Conservation (phyloP, 2,113 vertebrate species). For the Rana temporaria region DNA sequence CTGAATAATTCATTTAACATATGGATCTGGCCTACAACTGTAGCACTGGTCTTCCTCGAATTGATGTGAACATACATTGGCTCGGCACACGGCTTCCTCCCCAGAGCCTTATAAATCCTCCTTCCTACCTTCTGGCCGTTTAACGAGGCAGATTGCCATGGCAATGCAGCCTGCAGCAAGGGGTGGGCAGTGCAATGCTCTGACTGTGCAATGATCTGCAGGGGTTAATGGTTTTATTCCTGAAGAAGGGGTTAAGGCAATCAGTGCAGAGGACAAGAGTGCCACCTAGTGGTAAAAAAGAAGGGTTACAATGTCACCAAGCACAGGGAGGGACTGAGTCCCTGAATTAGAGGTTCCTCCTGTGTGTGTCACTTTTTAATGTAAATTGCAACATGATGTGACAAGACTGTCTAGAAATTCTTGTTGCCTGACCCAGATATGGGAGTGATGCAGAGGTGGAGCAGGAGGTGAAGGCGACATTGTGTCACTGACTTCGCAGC, state of each 20-base stretch:
- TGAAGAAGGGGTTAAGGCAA: not conserved
- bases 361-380: conserved; percentile 23
- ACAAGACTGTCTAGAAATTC: conserved; percentile 22
- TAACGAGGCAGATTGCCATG: conserved; percentile 33
- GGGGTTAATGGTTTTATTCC: conserved; percentile 5
- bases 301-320: not conserved
- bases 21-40: no score
- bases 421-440: conserved; percentile 34
- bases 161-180: conserved; percentile 12
- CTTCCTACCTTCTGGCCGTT: conserved; percentile 15
- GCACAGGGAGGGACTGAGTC: not conserved
- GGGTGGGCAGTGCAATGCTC: not conserved
- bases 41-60: no score
- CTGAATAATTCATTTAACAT: no score
- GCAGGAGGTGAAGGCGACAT: not conserved
- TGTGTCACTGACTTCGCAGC: not conserved
- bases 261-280: not conserved
- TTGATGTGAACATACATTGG: no score
- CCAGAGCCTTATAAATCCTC: conserved; percentile 23
- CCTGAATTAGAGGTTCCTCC: conserved; percentile 15
- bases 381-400: conserved; percentile 7
- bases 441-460: conserved; percentile 3
- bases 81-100: conserved; percentile 6
- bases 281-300: conserved; percentile 18
- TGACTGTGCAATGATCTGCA: not conserved